Evolutionary conservation across 2,888 invertebrate species (phyloP), one percentile per base, ranked within the genome.

Genomic region (Drosophila kokeensis): DNA sequence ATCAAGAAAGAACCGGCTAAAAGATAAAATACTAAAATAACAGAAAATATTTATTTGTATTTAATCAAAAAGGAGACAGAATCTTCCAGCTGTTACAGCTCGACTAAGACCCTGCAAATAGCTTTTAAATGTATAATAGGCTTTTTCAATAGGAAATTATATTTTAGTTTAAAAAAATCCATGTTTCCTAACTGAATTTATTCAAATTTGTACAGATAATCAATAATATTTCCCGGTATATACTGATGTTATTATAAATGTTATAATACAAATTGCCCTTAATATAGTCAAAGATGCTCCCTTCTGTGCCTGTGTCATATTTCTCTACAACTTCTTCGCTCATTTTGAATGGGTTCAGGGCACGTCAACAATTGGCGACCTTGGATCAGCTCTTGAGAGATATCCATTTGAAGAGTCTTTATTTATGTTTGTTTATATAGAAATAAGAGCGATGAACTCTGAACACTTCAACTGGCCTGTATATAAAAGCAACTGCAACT

Each of bases 401-500:
- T 45, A 73, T 32, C 27, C 10, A 52, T 11, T n/a, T 50, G 40
- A 34, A 15, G 24, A 52, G n/a, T 2, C n/a, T 27, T 54, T 27
- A 21, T 21, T 21, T 1, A 30, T n/a, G 60, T 27, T 54, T 27
- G 18, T 21, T 21, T 1, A 30, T n/a, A 50, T 48, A 24, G 5
- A 24, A 30, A 5, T 38, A 57, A 64, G 29, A 48, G 54, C 52
- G 68, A 34, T 49, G 79, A 69, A 73, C 78, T 63, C 40, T 42
- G n/a, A 24, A 5, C 58, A 78, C 64, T 62, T 62, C n/a, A 70
- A 59, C 27, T 54, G 52, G 49, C 18, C 30, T 29, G 10, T n/a
- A 30, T 75, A 79, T 79, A 79, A 79, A 79, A 79, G 62, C 49
- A 15, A 27, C 42, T 32, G 52, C 34, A 45, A 11, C 5, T 0